Percentiles rank a stretch among this genome's conserved stretches.
Evolutionary conservation across 2,797 vertebrate species (phyloP).

Genomic region (Poeciliopsis turneri): DNA sequence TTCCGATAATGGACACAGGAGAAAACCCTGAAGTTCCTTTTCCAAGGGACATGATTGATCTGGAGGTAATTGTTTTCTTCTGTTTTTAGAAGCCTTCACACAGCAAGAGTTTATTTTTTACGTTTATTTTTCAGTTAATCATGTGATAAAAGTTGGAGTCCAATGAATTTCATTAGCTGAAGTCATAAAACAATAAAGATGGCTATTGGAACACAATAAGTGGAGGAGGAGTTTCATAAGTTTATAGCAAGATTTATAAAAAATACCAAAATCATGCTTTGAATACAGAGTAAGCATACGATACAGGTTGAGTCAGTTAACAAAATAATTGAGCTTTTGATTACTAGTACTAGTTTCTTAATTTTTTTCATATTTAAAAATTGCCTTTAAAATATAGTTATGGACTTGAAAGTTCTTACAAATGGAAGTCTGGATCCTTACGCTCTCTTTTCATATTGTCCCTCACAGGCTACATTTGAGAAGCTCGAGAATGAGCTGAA

Average conservation of each 20-base stretch:
- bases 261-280: not conserved
- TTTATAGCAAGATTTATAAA: not conserved
- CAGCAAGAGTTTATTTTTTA: not conserved
- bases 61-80: conserved; percentile 85
- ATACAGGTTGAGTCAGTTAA: not conserved
- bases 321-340: not conserved
- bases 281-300: not conserved
- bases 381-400: not conserved
- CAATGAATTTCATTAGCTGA: not conserved
- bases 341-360: not conserved
- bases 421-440: not conserved
- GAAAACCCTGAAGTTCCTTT: conserved; percentile 98
- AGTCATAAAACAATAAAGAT: not conserved
- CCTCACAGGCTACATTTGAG: conserved; percentile 92
- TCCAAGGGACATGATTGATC: conserved; percentile 97
- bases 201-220: not conserved
- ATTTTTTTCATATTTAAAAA: not conserved
- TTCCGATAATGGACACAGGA: conserved; percentile 91
- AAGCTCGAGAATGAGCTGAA: conserved; percentile 98
- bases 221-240: not conserved
- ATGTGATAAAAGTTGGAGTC: not conserved
- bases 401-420: not conserved
- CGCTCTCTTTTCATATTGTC: not conserved
- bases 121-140: not conserved
- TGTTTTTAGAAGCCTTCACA: not conserved